Percentiles rank a stretch among this genome's conserved stretches.
Evolutionary conservation across 2,797 vertebrate species (phyloP).

Genomic region (Coccyzus lansbergi): DNA sequence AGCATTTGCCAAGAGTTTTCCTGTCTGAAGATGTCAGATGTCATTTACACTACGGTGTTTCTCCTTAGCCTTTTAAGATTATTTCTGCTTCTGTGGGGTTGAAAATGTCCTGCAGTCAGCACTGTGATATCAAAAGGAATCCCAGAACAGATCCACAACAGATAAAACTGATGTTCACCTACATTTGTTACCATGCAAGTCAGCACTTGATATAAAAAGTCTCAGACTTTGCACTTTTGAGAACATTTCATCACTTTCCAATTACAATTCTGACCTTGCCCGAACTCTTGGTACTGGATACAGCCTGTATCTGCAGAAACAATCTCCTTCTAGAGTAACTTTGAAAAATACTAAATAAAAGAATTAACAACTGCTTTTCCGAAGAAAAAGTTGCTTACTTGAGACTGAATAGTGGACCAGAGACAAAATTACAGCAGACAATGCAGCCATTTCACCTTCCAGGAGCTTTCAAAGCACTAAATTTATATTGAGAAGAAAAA

Average conservation of each 20-base stretch:
- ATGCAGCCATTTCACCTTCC: not conserved
- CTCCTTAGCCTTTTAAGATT: not conserved
- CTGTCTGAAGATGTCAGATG: not conserved
- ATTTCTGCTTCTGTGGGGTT: not conserved
- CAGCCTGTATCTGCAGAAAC: not conserved
- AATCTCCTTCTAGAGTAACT: not conserved
- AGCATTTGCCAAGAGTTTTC: not conserved
- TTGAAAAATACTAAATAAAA: not conserved
- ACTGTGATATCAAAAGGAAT: not conserved
- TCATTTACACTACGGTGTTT: not conserved
- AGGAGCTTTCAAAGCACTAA: not conserved
- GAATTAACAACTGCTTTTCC: not conserved
- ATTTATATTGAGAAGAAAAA: not conserved
- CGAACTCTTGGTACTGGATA: not conserved
- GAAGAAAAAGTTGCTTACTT: not conserved
- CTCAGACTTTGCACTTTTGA: not conserved
- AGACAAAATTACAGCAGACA: not conserved
- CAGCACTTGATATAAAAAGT: not conserved
- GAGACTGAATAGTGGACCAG: not conserved
- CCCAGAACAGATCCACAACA: not conserved
- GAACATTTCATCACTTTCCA: not conserved
- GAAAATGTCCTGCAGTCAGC: not conserved
- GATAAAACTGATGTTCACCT: not conserved
- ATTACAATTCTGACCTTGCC: not conserved
- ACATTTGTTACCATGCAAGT: not conserved